Evolutionary conservation across 2,797 vertebrate genomes (phyloP), one percentile per base, ranked within the genome.

Genomic region (Taeniopygia guttata): DNA sequence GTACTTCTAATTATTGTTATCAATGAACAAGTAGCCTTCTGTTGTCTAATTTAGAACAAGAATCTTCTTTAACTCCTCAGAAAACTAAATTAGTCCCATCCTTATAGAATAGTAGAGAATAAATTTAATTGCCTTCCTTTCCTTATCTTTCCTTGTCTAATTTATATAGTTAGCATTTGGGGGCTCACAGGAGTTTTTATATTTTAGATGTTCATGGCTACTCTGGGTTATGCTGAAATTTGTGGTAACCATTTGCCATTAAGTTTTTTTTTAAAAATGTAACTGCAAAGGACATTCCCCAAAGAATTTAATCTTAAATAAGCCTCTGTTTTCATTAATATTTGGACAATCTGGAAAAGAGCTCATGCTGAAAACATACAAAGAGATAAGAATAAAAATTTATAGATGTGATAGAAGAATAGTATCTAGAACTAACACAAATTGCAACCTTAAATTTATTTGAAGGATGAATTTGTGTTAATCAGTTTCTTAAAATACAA

Each of bases 61-160:
- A 92, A 94, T 87, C 68, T 73, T 78, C 52, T 82, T 93, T 91
- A 95, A 78, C 46, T 72, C 40, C 62, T 85, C n/a, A 73, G 46
- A 87, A 95, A 95, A 89, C 23, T 22, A 30, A 68, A 87, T 89
- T 90, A 91, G 58, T 74, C 43, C 19, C 58, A 79, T 67, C 55
- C 38, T 86, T 80, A 59, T 3, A 62, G 43, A 83, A 85, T 55
- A 78, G 73, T 51, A 59, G 64, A 60, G 18, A 84, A 87, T 16
- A 95, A 91, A 93, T 88, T 81, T 62, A 89, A 56, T 89, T 86
- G 36, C 43, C 36, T 78, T 19, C 23, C 29, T 67, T 84, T 83
- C 34, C 59, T 48, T 81, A 17, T 55, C 84, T 69, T 68, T 91
- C 58, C 51, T 81, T 77, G 60, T 81, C 51, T 76, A 73, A 84